Conservation (phyloP, 2,113 vertebrate genomes). For the Panurus biarmicus region DNA sequence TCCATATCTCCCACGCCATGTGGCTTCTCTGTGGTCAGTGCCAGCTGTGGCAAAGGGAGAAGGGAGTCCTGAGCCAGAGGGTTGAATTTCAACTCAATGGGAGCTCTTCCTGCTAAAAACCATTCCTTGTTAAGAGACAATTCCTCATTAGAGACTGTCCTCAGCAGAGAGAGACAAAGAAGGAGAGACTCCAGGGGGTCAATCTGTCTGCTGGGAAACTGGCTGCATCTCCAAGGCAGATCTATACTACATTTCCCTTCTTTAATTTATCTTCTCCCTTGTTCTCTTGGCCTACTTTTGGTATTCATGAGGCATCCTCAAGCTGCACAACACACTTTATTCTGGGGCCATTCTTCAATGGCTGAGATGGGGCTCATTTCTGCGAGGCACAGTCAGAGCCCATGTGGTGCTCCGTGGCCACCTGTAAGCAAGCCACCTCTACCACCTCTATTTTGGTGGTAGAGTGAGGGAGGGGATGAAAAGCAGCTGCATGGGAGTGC, state of each 20-base stretch:
- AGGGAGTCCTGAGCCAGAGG: not conserved
- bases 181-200: not conserved
- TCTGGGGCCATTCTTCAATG: not conserved
- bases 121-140: not conserved
- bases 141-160: not conserved
- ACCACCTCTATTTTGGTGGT: not conserved
- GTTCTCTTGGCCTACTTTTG: not conserved
- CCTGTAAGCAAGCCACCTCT: not conserved
- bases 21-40: not conserved
- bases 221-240: not conserved
- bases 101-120: not conserved
- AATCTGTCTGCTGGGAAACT: not conserved
- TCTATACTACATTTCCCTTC: not conserved
- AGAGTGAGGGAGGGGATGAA: not conserved
- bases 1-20: not conserved
- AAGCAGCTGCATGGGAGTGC: not conserved
- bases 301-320: not conserved
- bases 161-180: not conserved
- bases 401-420: rapidly evolving
- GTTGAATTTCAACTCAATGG: not conserved
- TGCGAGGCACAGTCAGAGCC: rapidly evolving
- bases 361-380: not conserved
- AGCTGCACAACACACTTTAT: not conserved
- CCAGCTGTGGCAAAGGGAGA: not conserved
- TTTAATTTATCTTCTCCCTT: not conserved